A percentile compares a stretch with the other conserved stretches of the same genome.
Evolutionary conservation across 2,113 vertebrate genomes (phyloP).

Genomic region (Cisticola juncidis): DNA sequence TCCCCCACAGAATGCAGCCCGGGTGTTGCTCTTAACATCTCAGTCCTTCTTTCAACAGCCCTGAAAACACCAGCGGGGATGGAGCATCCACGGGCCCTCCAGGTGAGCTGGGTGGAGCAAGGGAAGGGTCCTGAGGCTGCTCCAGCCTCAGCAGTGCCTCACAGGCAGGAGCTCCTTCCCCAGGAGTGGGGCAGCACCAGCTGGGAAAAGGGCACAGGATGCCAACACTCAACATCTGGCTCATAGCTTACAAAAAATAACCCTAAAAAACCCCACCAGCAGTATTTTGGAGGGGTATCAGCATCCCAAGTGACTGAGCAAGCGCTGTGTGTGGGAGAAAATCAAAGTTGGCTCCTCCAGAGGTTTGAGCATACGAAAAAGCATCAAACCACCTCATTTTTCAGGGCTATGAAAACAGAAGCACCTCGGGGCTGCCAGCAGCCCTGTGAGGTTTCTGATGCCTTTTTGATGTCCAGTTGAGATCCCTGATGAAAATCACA

Average conservation of each 20-base stretch:
- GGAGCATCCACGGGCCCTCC: background rate
- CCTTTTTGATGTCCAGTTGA: background rate
- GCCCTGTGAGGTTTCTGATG: background rate
- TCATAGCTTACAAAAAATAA: background rate
- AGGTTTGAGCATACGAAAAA: background rate
- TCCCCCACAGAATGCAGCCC: rapidly evolving
- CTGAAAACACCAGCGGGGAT: rapidly evolving
- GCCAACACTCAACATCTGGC: background rate
- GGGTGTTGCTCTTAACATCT: background rate
- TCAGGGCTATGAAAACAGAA: background rate
- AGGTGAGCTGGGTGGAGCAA: rapidly evolving
- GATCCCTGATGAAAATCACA: background rate
- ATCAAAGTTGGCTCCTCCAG: background rate
- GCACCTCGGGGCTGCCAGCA: background rate
- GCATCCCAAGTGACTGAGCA: background rate
- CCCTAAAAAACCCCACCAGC: background rate
- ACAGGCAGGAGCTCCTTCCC: background rate
- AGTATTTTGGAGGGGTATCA: background rate
- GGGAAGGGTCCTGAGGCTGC: background rate
- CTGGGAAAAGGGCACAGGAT: background rate
- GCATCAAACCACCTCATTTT: background rate
- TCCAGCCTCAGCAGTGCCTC: background rate
- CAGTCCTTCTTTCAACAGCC: background rate
- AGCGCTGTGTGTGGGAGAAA: background rate
- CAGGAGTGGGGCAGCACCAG: background rate